A percentile compares a stretch with the other conserved stretches of the same genome.
These are phyloP conservation scores for Lophotis ruficrista DNA, from an alignment of 2,113 vertebrate genomes.

Conservation along the genomic window DNA sequence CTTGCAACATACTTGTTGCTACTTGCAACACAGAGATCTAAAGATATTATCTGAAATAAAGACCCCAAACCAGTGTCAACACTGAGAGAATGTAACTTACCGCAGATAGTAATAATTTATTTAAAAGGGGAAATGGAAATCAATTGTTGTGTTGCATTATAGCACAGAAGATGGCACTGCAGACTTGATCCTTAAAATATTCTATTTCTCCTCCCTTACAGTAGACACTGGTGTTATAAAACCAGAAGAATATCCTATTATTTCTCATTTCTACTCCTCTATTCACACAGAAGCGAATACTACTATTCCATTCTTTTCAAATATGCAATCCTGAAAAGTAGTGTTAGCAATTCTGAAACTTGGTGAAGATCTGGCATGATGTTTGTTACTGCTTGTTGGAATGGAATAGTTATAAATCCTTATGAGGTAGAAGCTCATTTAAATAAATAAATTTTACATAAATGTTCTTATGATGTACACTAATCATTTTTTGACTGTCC, in stretches of 20 bases:
- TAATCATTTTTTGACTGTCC: background rate
- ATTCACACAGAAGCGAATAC: background rate
- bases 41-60: background rate
- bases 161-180: conserved; percentile 69
- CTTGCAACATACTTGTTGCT: background rate
- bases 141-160: background rate
- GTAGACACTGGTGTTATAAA: background rate
- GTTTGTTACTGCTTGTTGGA: background rate
- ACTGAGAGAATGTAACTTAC: background rate
- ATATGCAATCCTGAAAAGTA: background rate
- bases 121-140: background rate
- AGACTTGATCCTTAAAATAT: conserved; percentile 32
- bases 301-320: background rate
- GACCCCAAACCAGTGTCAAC: background rate
- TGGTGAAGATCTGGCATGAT: background rate
- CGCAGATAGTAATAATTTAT: background rate
- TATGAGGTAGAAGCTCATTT: background rate
- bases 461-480: background rate
- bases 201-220: background rate
- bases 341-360: background rate
- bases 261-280: conserved; percentile 29
- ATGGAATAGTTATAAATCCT: background rate
- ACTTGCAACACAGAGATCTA: background rate
- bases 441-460: background rate
- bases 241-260: background rate